Evolutionary conservation across 92 coral and sea anemone species (phyloP).

Genomic region (Porites lobata): DNA sequence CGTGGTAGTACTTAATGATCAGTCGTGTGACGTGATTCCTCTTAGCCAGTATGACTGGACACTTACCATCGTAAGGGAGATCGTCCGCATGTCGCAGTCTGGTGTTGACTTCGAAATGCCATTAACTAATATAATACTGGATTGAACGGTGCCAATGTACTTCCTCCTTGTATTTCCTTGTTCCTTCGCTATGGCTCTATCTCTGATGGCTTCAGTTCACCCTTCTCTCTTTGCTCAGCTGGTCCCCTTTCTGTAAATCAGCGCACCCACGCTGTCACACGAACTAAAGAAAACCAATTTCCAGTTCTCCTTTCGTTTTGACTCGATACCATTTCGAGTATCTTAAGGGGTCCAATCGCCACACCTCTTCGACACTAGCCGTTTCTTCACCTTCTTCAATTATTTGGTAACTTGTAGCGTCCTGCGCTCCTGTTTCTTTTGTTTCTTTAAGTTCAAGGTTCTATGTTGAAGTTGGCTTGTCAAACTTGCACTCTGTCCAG

Average conservation of each 20-base stretch:
- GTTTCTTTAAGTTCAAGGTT: constrained; percentile 17
- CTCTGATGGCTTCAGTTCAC: constrained; percentile 39
- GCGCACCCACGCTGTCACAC: constrained; percentile 71
- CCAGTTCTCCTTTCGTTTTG: constrained; percentile 50
- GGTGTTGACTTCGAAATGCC: constrained; percentile 61
- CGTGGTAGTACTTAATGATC: too few species aligned
- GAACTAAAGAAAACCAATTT: constrained; percentile 16
- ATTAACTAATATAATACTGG: constrained; percentile 47
- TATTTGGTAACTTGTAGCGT: constrained; percentile 6
- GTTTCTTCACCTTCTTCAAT: constrained; percentile 26
- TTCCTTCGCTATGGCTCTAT: constrained; percentile 44
- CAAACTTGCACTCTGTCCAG: constrained; percentile 52
- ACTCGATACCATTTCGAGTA: constrained; percentile 76
- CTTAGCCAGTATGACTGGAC: constrained; percentile 36
- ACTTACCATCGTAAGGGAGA: constrained; percentile 56
- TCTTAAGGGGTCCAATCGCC: constrained; percentile 62
- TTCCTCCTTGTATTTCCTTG: too few species aligned
- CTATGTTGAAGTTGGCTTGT: constrained; percentile 21
- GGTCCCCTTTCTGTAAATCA: too few species aligned
- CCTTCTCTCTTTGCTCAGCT: constrained; percentile 44
- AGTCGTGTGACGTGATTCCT: too few species aligned
- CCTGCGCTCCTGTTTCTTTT: constrained; percentile 11
- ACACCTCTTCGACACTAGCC: constrained; percentile 8
- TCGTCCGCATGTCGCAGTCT: constrained; percentile 38
- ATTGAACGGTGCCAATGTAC: constrained; percentile 5